Evolutionary conservation across 2,888 invertebrate species (phyloP).

Genomic region (Allacma fusca): DNA sequence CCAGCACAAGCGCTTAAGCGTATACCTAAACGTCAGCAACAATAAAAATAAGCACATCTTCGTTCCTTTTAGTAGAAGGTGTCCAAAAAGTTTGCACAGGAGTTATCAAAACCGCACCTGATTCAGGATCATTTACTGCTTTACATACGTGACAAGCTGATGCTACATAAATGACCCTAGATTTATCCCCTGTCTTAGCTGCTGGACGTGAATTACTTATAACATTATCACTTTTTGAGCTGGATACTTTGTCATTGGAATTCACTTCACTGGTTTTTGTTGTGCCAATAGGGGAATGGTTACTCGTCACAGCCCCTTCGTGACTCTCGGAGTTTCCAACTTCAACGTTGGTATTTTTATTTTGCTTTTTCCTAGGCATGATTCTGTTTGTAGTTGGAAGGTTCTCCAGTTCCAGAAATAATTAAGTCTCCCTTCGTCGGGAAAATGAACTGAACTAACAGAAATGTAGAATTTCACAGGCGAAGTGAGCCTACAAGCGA

Average conservation of each 20-base stretch:
- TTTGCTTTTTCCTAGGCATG: not conserved
- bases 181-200: not conserved
- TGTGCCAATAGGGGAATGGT: not conserved
- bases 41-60: too few species aligned
- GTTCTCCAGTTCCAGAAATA: too few species aligned
- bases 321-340: too few species aligned
- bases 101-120: not conserved
- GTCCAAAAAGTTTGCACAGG: too few species aligned
- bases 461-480: too few species aligned
- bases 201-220: not conserved
- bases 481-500: too few species aligned
- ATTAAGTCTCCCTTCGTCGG: too few species aligned
- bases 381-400: too few species aligned
- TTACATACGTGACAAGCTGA: slow-evolving; percentile 37
- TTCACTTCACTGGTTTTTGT: not conserved
- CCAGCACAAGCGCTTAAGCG: slow-evolving; percentile 65
- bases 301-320: not conserved
- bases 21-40: slow-evolving; percentile 13
- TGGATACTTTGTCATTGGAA: not conserved
- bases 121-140: not conserved
- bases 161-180: slow-evolving; percentile 32
- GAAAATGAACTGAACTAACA: not conserved
- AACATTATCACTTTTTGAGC: not conserved
- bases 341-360: not conserved
- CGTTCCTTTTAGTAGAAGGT: too few species aligned